Base-by-base conservation (phyloP, 1,140 invertebrate genomes). In the Heliothis subflexa region DNA sequence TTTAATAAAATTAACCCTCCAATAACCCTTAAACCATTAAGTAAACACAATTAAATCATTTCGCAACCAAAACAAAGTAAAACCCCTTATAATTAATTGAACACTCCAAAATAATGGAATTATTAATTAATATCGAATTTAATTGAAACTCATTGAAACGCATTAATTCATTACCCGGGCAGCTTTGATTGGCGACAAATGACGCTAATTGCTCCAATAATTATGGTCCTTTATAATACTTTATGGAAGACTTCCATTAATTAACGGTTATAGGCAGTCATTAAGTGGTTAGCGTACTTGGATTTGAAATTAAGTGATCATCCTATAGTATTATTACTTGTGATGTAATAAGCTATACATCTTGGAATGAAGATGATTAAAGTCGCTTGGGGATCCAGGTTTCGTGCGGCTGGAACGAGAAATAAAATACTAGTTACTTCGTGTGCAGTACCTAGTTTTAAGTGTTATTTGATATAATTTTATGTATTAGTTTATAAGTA, bases 111-210 rank as follows among this genome's bases (percentile, higher is more conserved):
- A 52, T 52, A 70, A 70, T 70, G 45, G 47, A 70, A 70, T 70
- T 70, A 70, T 52, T 70, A 70, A 70, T 70, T 49, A 52, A 70
- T 52, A 70, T 70, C 21, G 14, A 70, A 9, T 52, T 70, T 49
- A 70, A 70, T 70, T 50, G 66, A 70, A 70, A 70, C 3, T 21
- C 66, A 50, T 70, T 52, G 66, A 50, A 25, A 70, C 66, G 47
- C 47, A 70, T 70, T 70, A 70, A 70, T 70, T 70, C 9, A 70
- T 70, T 70, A 70, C 66, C 25, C 28, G 21, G 47, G 3, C 40
- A 3, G 47, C 21, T 70, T 70, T 70, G 66, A 70, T 50, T 52
- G 47, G 47, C 64, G 64, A 62, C 28, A 40, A 70, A 70, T 28
- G 57, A 61, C 21, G 25, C 25, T 61, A 61, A 61, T 61, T 61